Evolutionary conservation across 1,140 invertebrate genomes (phyloP).

Genomic region (Ladona fulva): DNA sequence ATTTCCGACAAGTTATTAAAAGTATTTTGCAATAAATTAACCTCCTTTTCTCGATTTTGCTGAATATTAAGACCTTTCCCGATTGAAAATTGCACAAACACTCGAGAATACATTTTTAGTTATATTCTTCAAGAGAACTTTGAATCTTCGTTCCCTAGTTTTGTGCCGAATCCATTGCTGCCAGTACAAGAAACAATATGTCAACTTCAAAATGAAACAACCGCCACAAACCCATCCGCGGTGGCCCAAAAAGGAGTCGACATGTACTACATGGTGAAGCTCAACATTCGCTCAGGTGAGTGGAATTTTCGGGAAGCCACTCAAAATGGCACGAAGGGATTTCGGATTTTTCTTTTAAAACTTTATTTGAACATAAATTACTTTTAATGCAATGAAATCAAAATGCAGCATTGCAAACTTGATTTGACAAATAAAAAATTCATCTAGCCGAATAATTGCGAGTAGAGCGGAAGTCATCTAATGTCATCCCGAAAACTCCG

Average conservation of each 20-base stretch:
- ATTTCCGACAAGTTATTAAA: too few species aligned
- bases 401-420: too few species aligned
- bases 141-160: constrained; percentile 42
- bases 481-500: too few species aligned
- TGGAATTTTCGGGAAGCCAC: constrained; percentile 11
- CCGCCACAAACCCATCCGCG: constrained; percentile 75
- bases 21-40: background rate
- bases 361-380: too few species aligned
- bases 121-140: background rate
- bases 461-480: too few species aligned
- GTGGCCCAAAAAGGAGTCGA: constrained; percentile 73
- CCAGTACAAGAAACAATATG: constrained; percentile 87
- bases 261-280: constrained; percentile 92
- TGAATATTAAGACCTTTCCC: too few species aligned
- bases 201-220: constrained; percentile 84
- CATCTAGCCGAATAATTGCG: too few species aligned
- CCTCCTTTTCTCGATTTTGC: constrained; percentile 16
- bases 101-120: background rate
- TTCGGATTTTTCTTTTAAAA: too few species aligned
- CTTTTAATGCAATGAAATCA: too few species aligned
- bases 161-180: constrained; percentile 82
- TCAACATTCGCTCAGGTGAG: constrained; percentile 73
- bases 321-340: too few species aligned
- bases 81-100: background rate
- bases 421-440: too few species aligned